Evolutionary conservation across 2,113 vertebrate species (phyloP).

Genomic region (Grallaria varia): DNA sequence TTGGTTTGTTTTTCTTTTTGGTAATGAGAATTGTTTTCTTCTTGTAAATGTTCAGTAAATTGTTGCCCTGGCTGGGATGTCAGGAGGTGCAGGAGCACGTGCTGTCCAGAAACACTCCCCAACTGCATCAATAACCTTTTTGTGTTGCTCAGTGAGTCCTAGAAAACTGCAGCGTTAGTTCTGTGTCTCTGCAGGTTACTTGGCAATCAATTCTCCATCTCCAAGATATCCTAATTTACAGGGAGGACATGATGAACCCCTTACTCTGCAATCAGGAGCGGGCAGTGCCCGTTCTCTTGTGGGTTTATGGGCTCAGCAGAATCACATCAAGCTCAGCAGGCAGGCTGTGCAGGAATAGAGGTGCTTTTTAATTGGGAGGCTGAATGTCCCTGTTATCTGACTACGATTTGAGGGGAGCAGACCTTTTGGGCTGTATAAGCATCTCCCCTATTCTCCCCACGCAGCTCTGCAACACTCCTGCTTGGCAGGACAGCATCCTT

Average conservation of each 20-base stretch:
- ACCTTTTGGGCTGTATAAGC: background rate
- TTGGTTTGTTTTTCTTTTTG: background rate
- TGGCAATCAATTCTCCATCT: background rate
- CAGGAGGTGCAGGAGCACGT: background rate
- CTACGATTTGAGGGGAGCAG: background rate
- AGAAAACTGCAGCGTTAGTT: background rate
- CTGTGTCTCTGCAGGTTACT: background rate
- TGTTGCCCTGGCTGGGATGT: fast-evolving
- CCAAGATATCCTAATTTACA: background rate
- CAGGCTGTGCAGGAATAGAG: background rate
- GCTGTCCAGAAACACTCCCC: background rate
- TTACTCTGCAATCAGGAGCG: background rate
- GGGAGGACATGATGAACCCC: background rate
- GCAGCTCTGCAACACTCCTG: background rate
- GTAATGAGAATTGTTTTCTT: background rate
- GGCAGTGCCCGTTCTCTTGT: background rate
- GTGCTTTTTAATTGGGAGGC: background rate
- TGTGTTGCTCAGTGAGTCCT: background rate
- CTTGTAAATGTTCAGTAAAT: background rate
- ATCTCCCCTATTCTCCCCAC: fast-evolving
- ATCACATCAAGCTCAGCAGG: background rate
- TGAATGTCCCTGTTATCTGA: background rate
- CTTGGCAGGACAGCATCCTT: background rate
- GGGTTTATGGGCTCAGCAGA: background rate
- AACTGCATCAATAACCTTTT: background rate